Evolutionary conservation across 1,140 invertebrate genomes (phyloP).

Genomic region (Euwallacea fornicatus): DNA sequence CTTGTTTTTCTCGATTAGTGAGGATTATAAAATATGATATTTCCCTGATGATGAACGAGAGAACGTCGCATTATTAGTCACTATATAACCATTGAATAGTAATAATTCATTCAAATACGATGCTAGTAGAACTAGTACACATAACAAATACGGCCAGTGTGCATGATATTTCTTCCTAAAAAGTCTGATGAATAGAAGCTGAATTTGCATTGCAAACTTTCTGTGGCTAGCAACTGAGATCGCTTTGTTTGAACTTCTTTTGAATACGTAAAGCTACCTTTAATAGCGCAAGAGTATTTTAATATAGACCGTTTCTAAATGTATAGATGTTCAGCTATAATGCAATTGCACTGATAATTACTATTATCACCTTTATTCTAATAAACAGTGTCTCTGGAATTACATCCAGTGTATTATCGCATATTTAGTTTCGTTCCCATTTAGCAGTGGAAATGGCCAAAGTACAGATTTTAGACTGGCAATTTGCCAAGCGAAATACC

Average conservation of each 20-base stretch:
- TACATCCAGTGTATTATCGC: neutral
- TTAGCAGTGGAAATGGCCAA: neutral
- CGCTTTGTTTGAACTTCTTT: neutral
- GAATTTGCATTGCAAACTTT: neutral
- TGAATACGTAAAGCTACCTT: neutral
- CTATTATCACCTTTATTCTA: too few species aligned
- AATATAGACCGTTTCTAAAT: too few species aligned
- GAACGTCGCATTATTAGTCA: too few species aligned
- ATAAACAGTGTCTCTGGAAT: too few species aligned
- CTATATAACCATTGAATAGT: too few species aligned
- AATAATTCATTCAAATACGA: neutral
- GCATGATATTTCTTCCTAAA: neutral
- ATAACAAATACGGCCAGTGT: neutral
- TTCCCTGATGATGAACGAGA: too few species aligned
- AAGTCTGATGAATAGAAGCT: neutral
- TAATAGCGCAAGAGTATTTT: too few species aligned
- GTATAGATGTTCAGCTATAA: too few species aligned
- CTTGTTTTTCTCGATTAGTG: too few species aligned
- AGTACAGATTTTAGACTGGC: conserved; percentile 2
- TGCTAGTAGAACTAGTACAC: neutral
- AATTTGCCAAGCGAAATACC: conserved; percentile 2
- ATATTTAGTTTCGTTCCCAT: conserved; percentile 2
- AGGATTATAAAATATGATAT: too few species aligned
- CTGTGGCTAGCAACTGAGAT: neutral
- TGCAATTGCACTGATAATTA: too few species aligned